These are phyloP conservation scores for Syngnathus typhle DNA, from an alignment of 2,113 vertebrate species.

Conservation along the genomic window DNA sequence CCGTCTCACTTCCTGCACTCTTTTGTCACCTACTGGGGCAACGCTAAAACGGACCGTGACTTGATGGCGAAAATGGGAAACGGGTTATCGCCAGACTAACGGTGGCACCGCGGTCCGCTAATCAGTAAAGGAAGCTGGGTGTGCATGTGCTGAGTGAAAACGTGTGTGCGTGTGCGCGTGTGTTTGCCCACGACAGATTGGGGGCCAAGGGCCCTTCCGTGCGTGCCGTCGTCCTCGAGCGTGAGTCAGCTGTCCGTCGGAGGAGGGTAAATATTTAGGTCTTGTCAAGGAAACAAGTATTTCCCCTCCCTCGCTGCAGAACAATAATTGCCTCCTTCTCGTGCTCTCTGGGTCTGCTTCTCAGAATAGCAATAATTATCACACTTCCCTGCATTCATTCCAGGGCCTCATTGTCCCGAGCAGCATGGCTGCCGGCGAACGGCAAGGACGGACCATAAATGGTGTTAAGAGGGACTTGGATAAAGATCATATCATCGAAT, in stretches of 20 bases:
- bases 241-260: constrained; percentile 63
- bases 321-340: constrained; percentile 67
- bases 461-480: neutral
- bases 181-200: constrained; percentile 17
- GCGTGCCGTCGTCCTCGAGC: constrained; percentile 35
- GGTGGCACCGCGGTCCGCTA: constrained; percentile 57
- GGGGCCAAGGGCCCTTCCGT: constrained; percentile 43
- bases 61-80: constrained; percentile 76
- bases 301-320: constrained; percentile 68
- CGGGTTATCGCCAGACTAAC: constrained; percentile 64
- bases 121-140: constrained; percentile 71
- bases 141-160: constrained; percentile 36
- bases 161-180: constrained; percentile 16
- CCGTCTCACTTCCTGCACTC: constrained; percentile 45
- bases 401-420: constrained; percentile 52
- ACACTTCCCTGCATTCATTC: constrained; percentile 78
- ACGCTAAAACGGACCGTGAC: constrained; percentile 41
- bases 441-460: neutral
- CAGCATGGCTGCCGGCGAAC: constrained; percentile 14
- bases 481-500: no score
- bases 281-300: constrained; percentile 67
- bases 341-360: constrained; percentile 52
- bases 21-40: constrained; percentile 55
- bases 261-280: constrained; percentile 68
- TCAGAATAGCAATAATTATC: constrained; percentile 77